These are phyloP conservation scores for Sitobion miscanthi DNA, from an alignment of 1,140 invertebrate genomes.

Conservation along the genomic window DNA sequence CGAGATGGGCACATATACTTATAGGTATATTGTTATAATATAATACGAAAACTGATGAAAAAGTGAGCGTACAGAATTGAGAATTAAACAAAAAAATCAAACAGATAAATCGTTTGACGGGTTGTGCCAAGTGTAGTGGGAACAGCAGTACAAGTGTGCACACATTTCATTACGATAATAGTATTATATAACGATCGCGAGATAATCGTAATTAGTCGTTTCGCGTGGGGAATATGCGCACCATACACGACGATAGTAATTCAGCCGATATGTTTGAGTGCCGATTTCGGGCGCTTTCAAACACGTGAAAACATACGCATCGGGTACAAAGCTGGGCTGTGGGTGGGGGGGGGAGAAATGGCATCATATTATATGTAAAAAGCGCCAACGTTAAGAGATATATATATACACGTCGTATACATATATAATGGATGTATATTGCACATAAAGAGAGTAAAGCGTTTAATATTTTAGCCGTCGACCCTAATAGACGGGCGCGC, in stretches of 20 bases:
- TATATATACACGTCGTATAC: not conserved
- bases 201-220: not conserved
- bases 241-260: not conserved
- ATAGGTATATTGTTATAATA: too few species aligned
- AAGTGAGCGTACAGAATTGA: too few species aligned
- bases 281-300: not conserved
- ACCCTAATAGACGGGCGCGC: slow-evolving; percentile 20
- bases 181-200: too few species aligned
- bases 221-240: not conserved
- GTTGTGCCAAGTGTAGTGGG: too few species aligned
- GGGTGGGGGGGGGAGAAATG: not conserved
- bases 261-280: not conserved
- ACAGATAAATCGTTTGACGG: too few species aligned
- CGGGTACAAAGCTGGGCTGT: not conserved
- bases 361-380: not conserved
- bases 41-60: too few species aligned
- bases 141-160: too few species aligned
- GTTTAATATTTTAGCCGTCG: slow-evolving; percentile 48
- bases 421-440: not conserved
- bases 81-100: too few species aligned
- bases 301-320: not conserved
- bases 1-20: too few species aligned
- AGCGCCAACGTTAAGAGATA: not conserved
- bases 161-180: too few species aligned
- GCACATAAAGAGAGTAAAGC: not conserved